Conservation (phyloP, 2,113 vertebrate species). For the Brachyistius frenatus region DNA sequence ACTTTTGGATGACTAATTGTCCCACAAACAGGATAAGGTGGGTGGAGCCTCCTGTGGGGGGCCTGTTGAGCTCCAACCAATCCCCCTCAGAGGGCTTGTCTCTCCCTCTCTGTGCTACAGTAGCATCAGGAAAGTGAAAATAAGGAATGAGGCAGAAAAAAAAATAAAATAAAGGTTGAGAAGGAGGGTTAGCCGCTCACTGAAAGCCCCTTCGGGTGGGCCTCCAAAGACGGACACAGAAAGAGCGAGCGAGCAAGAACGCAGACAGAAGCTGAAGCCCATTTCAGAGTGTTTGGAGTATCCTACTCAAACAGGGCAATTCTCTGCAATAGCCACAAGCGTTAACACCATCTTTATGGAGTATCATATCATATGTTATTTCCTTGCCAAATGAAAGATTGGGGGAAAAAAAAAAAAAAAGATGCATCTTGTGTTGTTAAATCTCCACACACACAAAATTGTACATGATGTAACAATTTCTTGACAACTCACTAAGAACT, state of each 20-base stretch:
- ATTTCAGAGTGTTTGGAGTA: constrained; percentile 51
- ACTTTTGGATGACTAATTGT: constrained; percentile 56
- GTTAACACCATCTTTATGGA: background rate
- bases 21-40: constrained; percentile 62
- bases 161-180: background rate
- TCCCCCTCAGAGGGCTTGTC: constrained; percentile 63
- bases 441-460: too few species aligned
- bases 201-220: constrained; percentile 64
- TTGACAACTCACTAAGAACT: too few species aligned
- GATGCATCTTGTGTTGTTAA: too few species aligned
- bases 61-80: constrained; percentile 75
- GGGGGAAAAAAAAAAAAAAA: too few species aligned
- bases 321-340: constrained; percentile 30
- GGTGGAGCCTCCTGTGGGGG: constrained; percentile 71
- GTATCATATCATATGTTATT: background rate
- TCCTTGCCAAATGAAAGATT: too few species aligned
- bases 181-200: constrained; percentile 44
- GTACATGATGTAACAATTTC: too few species aligned
- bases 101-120: constrained; percentile 51
- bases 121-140: constrained; percentile 64
- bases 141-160: constrained; percentile 34
- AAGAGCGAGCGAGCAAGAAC: constrained; percentile 52
- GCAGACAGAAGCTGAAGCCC: constrained; percentile 62
- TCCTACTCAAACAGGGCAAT: constrained; percentile 27
- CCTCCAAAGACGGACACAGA: constrained; percentile 68